Base-by-base conservation (phyloP, 2,113 vertebrate species). In the Artemisiospiza belli region DNA sequence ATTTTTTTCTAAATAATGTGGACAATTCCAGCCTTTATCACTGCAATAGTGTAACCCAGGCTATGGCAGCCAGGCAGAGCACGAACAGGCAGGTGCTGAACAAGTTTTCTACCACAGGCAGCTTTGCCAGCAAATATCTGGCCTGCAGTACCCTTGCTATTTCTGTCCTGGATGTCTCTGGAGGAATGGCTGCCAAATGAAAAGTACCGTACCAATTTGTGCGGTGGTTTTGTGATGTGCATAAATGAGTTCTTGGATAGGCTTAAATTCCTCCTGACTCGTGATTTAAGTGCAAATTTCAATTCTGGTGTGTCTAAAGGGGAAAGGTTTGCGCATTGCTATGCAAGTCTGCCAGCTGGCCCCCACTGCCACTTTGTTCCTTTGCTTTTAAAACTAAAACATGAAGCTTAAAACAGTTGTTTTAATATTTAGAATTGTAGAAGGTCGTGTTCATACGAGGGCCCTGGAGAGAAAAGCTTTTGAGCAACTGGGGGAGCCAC, bases 231-330 rank as follows among this genome's bases (percentile, higher is more conserved):
- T 90, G 90, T 87, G 76, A 94, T 89, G 76, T 58, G 76, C 88
- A 73, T 92, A 96, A 95, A 94, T 87, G 93, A 95, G 66, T 93
- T 96, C 93, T 94, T 95, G 90, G 95, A 95, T 58, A 83, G 80
- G 92, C n/a, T 95, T 70, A 81, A 83, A 92, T 83, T 87, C 88
- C 58, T 81, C 76, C 77, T 84, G 92, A 90, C 96, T 95, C 51
- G 76, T 66, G 83, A 93, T 96, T 90, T 92, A 92, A 96, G 92
- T 49, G 72, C 66, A 90, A 83, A 94, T 94, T 90, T 82, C 52
- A 93, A 62, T 90, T 81, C 93, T 79, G 69, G 44, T 82, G 63
- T 47, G 66, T 90, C 80, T 83, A 68, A 94, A 95, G 83, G 68
- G 77, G 88, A 92, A 94, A 90, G 73, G 52, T 81, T 95, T 94